Conservation (phyloP, 1,140 invertebrate genomes). For the Trachelipus rathkii region DNA sequence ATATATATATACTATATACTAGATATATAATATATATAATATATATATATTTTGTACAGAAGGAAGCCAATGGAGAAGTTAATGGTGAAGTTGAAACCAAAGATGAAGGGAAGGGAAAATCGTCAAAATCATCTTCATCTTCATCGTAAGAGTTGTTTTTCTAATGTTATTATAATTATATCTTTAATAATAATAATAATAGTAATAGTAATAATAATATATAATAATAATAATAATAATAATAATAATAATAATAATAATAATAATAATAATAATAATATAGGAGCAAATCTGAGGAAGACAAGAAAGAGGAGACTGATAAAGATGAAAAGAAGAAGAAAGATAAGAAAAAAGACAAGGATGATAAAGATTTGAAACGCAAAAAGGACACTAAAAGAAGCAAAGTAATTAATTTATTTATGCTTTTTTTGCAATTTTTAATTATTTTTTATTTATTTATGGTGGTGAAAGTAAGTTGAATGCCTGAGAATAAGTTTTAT, state of each 20-base stretch:
- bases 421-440: no score
- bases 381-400: neutral
- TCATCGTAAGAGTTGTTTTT: neutral
- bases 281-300: neutral
- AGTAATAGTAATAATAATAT: no score
- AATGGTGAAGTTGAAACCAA: neutral
- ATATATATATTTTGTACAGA: neutral
- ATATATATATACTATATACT: no score
- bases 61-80: neutral
- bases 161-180: neutral
- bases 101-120: constrained; percentile 1
- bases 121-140: neutral
- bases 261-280: no score
- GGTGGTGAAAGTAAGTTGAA: no score
- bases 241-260: no score
- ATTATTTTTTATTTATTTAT: no score
- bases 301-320: neutral
- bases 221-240: no score
- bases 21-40: no score
- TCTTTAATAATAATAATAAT: no score
- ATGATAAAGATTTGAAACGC: neutral
- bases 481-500: no score
- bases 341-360: neutral
- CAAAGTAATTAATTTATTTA: neutral
- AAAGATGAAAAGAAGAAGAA: neutral